Evolutionary conservation across 1,140 invertebrate genomes (phyloP), one percentile per base, ranked within the genome.

Genomic region (Choristoneura fumiferana): DNA sequence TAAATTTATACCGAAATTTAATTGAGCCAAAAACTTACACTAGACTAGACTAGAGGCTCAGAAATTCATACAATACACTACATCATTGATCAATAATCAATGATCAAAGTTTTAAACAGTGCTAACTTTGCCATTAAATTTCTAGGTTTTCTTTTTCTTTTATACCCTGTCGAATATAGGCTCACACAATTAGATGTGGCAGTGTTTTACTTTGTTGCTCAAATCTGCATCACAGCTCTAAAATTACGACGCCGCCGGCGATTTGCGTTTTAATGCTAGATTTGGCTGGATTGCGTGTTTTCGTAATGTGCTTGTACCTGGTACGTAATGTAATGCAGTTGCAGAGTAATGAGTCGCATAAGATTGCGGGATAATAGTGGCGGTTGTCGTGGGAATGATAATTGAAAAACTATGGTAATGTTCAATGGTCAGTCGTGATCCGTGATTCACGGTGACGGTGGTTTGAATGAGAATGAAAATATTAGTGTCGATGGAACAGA

Each of bases 361-460:
- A 15, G 12, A 57, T 43, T 57, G 39, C 38, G 13, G 33, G 18
- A 57, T 43, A 57, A 57, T 57, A 6, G 39, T 43, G 17, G 53
- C 49, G 37, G 57, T 36, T 55, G 57, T 55, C 71, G 68, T 73
- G 71, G 71, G 68, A 73, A 73, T 61, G 57, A 73, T 73, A 71
- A 71, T 66, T 71, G 65, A 60, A 70, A 29, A 64, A 68, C 36
- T 57, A 62, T 66, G 65, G 61, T 63, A 71, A 70, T 59, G 65
- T 55, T 64, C 58, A 60, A 39, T 43, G 5, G 17, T 45, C 36
- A 54, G 61, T 69, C 67, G 70, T 69, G 67, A 49, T 15, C n/a
- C 22, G 17, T 17, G 43, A 29, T 45, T 45, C 18, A 49, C 18
- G 43, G 43, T 43, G 22, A 17, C 43, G 15, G n/a, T 22, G 43